These are phyloP conservation scores for Ichneumoninae sp. DNA, from an alignment of 2,888 invertebrate species.

Conservation along the genomic window DNA sequence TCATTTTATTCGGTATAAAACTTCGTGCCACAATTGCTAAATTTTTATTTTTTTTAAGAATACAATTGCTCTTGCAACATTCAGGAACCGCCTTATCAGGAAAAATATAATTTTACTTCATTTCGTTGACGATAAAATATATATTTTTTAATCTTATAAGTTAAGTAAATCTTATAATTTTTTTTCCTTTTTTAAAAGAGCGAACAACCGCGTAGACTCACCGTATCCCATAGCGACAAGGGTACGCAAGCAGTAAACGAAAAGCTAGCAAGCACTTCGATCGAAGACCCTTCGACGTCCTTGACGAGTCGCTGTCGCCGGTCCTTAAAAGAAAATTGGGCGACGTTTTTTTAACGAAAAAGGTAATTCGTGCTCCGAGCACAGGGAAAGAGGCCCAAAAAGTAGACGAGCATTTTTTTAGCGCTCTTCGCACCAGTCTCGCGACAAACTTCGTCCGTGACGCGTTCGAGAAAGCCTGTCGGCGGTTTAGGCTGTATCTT, in stretches of 20 bases:
- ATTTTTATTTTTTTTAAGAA: neutral
- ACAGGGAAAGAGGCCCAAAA: conserved; percentile 59
- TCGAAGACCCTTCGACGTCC: conserved; percentile 72
- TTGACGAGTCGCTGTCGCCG: conserved; percentile 67
- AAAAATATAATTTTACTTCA: no score
- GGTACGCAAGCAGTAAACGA: conserved; percentile 51
- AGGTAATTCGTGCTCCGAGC: conserved; percentile 25
- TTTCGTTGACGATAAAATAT: no score
- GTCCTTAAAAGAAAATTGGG: conserved; percentile 37
- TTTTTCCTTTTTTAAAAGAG: conserved; percentile 41
- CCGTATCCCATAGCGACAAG: conserved; percentile 49
- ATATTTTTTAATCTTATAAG: no score
- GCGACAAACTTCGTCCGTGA: conserved; percentile 43
- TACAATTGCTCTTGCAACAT: no score
- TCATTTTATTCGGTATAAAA: neutral
- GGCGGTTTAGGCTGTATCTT: neutral
- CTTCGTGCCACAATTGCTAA: neutral
- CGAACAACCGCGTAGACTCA: conserved; percentile 40
- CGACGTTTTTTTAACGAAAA: conserved; percentile 31
- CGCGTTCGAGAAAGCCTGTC: conserved; percentile 18
- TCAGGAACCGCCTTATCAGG: no score
- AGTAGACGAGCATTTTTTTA: conserved; percentile 50
- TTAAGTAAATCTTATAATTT: neutral
- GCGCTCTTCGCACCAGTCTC: conserved; percentile 48
- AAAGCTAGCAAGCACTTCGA: conserved; percentile 54